Conservation (phyloP, 2,888 invertebrate genomes). For the Nemotelus nigrinus region DNA sequence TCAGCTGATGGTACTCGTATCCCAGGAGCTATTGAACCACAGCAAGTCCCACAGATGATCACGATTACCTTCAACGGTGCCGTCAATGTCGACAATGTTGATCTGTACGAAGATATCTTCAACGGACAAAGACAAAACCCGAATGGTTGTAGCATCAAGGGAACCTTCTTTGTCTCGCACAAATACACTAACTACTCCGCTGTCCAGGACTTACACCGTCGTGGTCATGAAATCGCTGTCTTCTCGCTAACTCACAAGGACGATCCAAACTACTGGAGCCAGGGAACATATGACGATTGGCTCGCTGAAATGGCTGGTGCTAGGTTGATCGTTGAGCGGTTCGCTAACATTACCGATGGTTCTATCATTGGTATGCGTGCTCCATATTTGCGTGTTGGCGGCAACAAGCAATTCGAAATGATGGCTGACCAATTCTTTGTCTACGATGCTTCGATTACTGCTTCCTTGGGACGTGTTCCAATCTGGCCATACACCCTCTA, state of each 20-base stretch:
- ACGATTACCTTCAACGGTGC: constrained; percentile 93
- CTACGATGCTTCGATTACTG: constrained; percentile 94
- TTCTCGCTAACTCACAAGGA: constrained; percentile 94
- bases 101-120: constrained; percentile 89
- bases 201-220: constrained; percentile 87
- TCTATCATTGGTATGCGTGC: constrained; percentile 90
- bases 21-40: constrained; percentile 83
- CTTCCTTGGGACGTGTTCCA: constrained; percentile 86
- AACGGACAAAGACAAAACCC: constrained; percentile 86
- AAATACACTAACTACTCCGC: constrained; percentile 93
- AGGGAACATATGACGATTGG: constrained; percentile 91
- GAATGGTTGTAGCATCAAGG: constrained; percentile 88
- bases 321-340: constrained; percentile 85
- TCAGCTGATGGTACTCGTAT: constrained; percentile 92
- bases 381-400: constrained; percentile 89
- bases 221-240: constrained; percentile 90
- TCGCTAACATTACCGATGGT: constrained; percentile 91
- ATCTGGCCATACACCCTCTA: constrained; percentile 98
- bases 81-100: constrained; percentile 91
- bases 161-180: constrained; percentile 91
- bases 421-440: constrained; percentile 95
- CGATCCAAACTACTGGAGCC: constrained; percentile 89
- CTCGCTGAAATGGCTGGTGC: constrained; percentile 94
- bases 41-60: constrained; percentile 92
- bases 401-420: constrained; percentile 96